A percentile compares a stretch with the other conserved stretches of the same genome.
Evolutionary conservation across 2,888 invertebrate genomes (phyloP).

Genomic region (Microchrysa polita): DNA sequence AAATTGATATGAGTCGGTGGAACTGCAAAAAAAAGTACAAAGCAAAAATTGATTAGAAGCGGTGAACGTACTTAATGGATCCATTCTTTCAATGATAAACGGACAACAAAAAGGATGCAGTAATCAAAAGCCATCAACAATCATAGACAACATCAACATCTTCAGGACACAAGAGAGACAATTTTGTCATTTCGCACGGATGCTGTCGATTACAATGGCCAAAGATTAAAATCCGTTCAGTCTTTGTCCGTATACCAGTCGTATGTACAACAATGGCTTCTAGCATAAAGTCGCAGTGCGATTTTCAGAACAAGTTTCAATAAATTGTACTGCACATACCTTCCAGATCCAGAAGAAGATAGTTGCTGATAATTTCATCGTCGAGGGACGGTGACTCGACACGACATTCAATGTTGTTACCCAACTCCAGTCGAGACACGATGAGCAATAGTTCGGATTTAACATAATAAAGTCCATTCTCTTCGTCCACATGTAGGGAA

Average conservation of each 20-base stretch:
- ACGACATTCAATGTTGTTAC: constrained; percentile 75
- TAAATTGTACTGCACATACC: no score
- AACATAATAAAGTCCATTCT: constrained; percentile 71
- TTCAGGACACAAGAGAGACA: background rate
- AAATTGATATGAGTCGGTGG: constrained; percentile 82
- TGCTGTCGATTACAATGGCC: background rate
- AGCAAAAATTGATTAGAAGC: no score
- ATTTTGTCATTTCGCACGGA: background rate
- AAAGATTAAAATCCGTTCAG: background rate
- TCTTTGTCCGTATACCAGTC: background rate
- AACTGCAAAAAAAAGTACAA: constrained; percentile 68
- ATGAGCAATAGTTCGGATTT: constrained; percentile 71
- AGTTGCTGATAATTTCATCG: constrained; percentile 65
- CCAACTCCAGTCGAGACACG: constrained; percentile 75
- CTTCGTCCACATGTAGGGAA: constrained; percentile 61
- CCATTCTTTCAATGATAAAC: no score
- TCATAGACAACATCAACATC: background rate
- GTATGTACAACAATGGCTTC: background rate
- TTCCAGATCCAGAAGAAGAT: constrained; percentile 70
- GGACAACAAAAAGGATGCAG: no score
- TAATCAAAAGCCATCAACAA: background rate
- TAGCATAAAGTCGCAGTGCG: background rate
- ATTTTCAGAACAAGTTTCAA: background rate
- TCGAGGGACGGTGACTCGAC: constrained; percentile 70
- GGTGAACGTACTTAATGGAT: no score